Percentiles rank a stretch among this genome's conserved stretches.
phyloP scores from a whole-genome alignment of 2,113 vertebrate genomes.

The Pelobates fuscus region DNA sequence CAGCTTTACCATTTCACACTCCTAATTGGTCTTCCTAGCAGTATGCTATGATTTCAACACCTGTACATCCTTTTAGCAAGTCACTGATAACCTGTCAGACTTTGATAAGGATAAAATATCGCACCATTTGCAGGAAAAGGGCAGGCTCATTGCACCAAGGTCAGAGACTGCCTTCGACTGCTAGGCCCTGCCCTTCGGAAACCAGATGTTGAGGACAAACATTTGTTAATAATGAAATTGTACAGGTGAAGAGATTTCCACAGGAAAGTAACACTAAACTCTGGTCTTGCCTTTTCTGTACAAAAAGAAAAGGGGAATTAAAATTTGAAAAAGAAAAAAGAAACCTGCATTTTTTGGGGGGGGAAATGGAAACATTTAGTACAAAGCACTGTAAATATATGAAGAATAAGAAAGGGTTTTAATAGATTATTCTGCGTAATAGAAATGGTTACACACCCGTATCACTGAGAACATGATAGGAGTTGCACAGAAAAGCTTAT shows the following conservation, averaged over 20 bases:
- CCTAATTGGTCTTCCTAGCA: background rate
- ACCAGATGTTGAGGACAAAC: background rate
- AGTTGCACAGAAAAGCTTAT: too few relatives aligned
- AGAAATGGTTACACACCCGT: too few relatives aligned
- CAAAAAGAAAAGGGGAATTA: too few relatives aligned
- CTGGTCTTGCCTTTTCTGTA: too few relatives aligned
- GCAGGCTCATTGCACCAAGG: background rate
- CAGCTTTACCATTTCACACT: conserved; percentile 12
- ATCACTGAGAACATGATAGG: too few relatives aligned
- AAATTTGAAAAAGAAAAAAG: too few relatives aligned
- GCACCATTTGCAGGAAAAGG: background rate
- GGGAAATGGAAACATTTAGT: too few relatives aligned
- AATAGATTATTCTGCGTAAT: too few relatives aligned
- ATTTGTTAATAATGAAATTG: background rate
- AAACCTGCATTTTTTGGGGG: too few relatives aligned
- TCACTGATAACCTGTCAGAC: conserved; percentile 35
- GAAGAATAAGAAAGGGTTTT: too few relatives aligned
- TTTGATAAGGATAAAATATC: conserved; percentile 12
- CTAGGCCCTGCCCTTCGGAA: conserved; percentile 4
- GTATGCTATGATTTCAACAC: conserved; percentile 20
- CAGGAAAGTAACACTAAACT: background rate
- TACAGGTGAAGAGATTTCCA: background rate
- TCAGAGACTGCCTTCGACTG: background rate
- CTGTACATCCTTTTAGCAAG: conserved; percentile 38
- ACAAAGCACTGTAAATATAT: too few relatives aligned